phyloP scores from a whole-genome alignment of 2,888 invertebrate genomes.

The Zeuzera pyrina region DNA sequence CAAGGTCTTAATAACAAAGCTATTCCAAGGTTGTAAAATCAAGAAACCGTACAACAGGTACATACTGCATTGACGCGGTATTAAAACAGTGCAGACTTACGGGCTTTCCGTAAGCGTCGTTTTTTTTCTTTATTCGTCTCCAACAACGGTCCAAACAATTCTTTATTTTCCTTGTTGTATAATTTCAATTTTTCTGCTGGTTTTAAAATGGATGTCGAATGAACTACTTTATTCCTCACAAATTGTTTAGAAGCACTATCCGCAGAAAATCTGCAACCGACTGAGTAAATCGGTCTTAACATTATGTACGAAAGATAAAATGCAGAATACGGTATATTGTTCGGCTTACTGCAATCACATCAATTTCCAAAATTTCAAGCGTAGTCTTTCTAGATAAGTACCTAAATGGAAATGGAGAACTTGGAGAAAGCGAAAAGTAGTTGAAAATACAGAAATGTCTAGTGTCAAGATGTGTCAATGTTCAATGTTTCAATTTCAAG shows the following conservation, averaged over 20 bases:
- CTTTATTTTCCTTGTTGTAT: constrained; percentile 64
- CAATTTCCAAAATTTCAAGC: constrained; percentile 3
- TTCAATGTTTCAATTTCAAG: too few relatives aligned
- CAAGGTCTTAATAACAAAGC: constrained; percentile 1
- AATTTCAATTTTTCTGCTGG: constrained; percentile 57
- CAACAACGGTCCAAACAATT: constrained; percentile 60
- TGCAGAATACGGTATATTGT: constrained; percentile 1
- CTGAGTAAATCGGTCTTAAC: constrained; percentile 44
- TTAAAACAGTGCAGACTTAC: too few relatives aligned
- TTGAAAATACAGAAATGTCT: too few relatives aligned
- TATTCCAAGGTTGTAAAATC: neutral
- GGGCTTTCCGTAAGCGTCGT: constrained; percentile 44
- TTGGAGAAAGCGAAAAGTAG: too few relatives aligned
- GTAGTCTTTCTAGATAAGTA: neutral
- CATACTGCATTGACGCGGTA: too few relatives aligned
- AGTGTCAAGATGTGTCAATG: too few relatives aligned
- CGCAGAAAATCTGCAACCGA: constrained; percentile 36
- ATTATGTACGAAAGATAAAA: constrained; percentile 23
- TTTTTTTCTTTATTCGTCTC: constrained; percentile 61
- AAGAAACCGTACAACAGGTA: too few relatives aligned
- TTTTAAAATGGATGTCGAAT: constrained; percentile 52
- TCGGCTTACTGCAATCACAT: neutral
- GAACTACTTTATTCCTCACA: constrained; percentile 53
- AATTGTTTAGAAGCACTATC: constrained; percentile 40
- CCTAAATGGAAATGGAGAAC: too few relatives aligned